Evolutionary conservation across 2,113 vertebrate species (phyloP).

Genomic region (Strigops habroptila): DNA sequence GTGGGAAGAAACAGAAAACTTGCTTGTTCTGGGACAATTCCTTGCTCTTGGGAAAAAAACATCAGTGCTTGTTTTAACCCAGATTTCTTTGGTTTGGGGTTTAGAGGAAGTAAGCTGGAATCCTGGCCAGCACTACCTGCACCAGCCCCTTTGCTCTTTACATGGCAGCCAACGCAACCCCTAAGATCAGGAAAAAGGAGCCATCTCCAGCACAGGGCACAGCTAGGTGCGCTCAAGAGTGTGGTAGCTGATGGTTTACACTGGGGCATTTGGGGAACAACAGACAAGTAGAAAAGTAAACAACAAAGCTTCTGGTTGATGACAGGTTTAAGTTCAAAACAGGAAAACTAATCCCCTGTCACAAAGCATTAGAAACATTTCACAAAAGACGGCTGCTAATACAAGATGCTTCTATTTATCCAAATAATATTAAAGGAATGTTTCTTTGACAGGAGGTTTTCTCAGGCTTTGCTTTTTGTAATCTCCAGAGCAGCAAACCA

Average conservation of each 20-base stretch:
- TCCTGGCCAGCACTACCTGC: not conserved
- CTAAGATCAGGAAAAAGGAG: not conserved
- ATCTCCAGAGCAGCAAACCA: not conserved
- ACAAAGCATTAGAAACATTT: not conserved
- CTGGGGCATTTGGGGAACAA: not conserved
- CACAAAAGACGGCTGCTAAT: not conserved
- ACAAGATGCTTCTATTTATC: not conserved
- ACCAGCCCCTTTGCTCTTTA: not conserved
- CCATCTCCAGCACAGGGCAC: not conserved
- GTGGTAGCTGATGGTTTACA: not conserved
- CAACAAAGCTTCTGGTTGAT: not conserved
- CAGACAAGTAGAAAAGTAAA: not conserved
- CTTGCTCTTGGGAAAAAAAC: not conserved
- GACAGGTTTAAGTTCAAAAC: not conserved
- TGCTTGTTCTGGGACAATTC: not conserved
- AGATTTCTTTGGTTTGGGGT: not conserved
- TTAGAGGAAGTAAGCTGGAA: not conserved
- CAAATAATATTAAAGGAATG: not conserved
- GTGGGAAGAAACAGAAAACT: not conserved
- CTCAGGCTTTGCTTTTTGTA: not conserved
- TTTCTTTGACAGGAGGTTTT: not conserved
- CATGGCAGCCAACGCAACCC: not conserved
- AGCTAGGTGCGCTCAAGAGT: not conserved
- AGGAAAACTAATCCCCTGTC: not conserved
- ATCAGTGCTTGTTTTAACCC: not conserved